Evolutionary conservation across 2,888 invertebrate species (phyloP).

Genomic region (Hyalella azteca): DNA sequence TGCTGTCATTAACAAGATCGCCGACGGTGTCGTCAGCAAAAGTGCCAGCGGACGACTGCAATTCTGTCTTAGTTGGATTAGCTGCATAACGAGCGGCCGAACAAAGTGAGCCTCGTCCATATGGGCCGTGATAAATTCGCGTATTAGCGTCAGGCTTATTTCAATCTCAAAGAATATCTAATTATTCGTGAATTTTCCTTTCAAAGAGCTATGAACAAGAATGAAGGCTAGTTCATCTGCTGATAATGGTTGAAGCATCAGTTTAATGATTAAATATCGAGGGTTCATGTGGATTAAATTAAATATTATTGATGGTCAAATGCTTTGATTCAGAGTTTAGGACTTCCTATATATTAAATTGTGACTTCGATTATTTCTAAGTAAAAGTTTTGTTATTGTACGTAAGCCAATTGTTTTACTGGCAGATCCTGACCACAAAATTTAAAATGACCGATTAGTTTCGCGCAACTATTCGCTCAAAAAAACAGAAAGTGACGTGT

Average conservation of each 20-base stretch:
- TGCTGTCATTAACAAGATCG: slow-evolving; percentile 33
- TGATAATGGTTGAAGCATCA: no score
- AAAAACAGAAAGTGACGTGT: no score
- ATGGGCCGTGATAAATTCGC: slow-evolving; percentile 21
- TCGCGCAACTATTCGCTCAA: no score
- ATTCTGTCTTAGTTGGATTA: slow-evolving; percentile 30
- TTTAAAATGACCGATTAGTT: no score
- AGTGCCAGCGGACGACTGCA: slow-evolving; percentile 9
- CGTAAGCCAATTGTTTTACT: no score
- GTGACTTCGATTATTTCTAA: no score
- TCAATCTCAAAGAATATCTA: background rate
- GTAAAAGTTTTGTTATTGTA: no score
- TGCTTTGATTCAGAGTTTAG: background rate
- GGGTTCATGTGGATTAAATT: no score
- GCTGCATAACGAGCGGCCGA: slow-evolving; percentile 15
- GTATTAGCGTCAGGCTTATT: slow-evolving; percentile 6
- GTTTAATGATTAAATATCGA: no score
- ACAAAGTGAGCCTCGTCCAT: slow-evolving; percentile 21
- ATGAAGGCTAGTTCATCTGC: no score
- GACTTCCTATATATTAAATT: background rate
- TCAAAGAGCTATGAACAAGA: no score
- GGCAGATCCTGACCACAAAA: no score
- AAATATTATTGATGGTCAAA: background rate
- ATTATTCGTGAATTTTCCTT: background rate
- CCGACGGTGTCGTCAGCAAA: slow-evolving; percentile 24